Base-by-base conservation (phyloP, 1,140 invertebrate genomes). In the Eufriesea mexicana region DNA sequence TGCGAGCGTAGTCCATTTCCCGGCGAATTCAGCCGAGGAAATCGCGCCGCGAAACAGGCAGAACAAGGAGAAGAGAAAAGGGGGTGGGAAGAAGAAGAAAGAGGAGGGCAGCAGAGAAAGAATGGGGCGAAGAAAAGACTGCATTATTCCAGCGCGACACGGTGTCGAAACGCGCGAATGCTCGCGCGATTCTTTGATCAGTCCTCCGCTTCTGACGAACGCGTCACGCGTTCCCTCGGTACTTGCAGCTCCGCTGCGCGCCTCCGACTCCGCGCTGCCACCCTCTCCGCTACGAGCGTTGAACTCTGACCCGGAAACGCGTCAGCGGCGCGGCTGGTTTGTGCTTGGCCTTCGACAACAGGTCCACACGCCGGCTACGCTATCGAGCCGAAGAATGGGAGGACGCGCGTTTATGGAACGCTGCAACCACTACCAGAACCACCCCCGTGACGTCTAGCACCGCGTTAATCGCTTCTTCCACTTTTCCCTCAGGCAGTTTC, bases 331-430 rank as follows among this genome's bases (percentile, higher is more conserved):
- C 80, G 73, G 79, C 68, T n/a, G 70, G 79, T 86, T 87, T 86
- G 86, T 84, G 84, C 81, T 87, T 87, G 86, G 86, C 86, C 86
- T 87, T 87, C 86, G 86, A 87, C 86, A 86, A 86, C 84, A 86
- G 75, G 86, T 87, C 85, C 79, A 76, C 47, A 25, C 25, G 25
- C 61, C 35, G 54, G 79, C 72, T 49, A 59, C 73, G 55, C 47
- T 55, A 66, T 71, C 84, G 82, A 64, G 68, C 42, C 47, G 51
- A 72, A 68, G 79, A 82, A 68, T 76, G 73, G 76, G 54, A 64
- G 76, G 49, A 80, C 47, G 72, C 51, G 71, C 47, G 57, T 55
- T 47, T 79, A 54, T 77, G 70, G 54, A 20, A 68, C 73, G 28
- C 49, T 25, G 66, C 55, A 79, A 84, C n/a, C n/a, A n/a, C n/a